Percentiles rank a stretch among this genome's conserved stretches.
Conservation (phyloP, 2,888 invertebrate species). For the Marasmarcha lunaedactyla region DNA sequence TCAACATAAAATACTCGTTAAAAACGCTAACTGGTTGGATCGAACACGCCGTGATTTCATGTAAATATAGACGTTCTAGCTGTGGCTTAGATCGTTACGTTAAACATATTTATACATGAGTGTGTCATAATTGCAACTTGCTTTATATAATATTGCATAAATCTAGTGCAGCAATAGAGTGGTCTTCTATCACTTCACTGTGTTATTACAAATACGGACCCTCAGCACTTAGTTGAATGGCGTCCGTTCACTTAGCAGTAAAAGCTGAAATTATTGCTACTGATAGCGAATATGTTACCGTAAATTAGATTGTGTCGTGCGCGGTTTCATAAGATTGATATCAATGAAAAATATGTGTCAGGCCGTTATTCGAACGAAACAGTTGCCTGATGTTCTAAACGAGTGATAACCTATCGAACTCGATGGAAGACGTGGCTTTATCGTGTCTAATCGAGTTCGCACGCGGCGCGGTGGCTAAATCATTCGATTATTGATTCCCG, state of each 20-base stretch:
- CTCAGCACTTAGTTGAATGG: not conserved
- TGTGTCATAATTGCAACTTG: not conserved
- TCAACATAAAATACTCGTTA: too few relatives aligned
- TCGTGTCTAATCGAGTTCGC: conserved; percentile 69
- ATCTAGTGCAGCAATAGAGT: not conserved
- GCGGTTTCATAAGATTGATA: conserved; percentile 46
- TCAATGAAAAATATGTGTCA: conserved; percentile 54
- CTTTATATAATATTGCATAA: not conserved
- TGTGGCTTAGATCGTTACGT: not conserved
- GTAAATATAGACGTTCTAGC: too few relatives aligned
- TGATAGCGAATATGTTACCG: conserved; percentile 43
- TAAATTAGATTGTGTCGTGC: conserved; percentile 44
- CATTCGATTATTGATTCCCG: conserved; percentile 69
- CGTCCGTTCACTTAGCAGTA: conserved; percentile 25
- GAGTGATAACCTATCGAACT: conserved; percentile 58
- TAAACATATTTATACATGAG: not conserved
- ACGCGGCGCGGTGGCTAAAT: conserved; percentile 69
- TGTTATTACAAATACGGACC: conserved; percentile 21
- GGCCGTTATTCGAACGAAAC: conserved; percentile 50
- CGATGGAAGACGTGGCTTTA: conserved; percentile 48
- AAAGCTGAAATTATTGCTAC: conserved; percentile 34
- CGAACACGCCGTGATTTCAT: too few relatives aligned
- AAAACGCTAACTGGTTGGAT: too few relatives aligned
- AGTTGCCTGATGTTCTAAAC: conserved; percentile 43
- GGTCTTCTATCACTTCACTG: conserved; percentile 22